Evolutionary conservation across 2,797 vertebrate species (phyloP), one percentile per base, ranked within the genome.

Genomic region (Schizothorax lantsangensis): DNA sequence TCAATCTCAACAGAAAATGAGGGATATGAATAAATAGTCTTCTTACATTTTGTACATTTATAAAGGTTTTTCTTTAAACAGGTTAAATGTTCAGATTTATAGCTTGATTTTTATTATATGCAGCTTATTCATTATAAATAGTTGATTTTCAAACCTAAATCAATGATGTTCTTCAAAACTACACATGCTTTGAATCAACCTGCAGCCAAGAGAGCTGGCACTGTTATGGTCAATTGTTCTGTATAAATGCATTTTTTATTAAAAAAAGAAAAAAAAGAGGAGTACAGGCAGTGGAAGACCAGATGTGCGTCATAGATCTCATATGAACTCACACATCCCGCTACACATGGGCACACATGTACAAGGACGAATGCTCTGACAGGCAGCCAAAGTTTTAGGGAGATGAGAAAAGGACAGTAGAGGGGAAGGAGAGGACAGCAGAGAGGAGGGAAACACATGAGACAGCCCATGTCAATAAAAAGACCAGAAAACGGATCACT

Each of bases 351-450:
- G 40, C 81, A 86, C 83, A 83, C 71, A 79, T 85, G 84, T 86
- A 78, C 73, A 86, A 82, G 84, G 86, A 88, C 77, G 79, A 84
- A 85, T 62, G 86, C 66, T 82, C 79, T 84, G 88, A 89, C 86
- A 86, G 75, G 47, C 79, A 57, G 49, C 83, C 80, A 80, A 72
- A 83, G 88, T 81, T 80, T 36, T 49, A 62, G 30, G 77, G 47
- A 21, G 77, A 47, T 54, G 38, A 45, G 21, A 19, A 81, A 66
- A 85, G 52, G 40, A 74, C 54, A 52, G 26, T 49, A 19, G 69
- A 47, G 52, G 23, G 8, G 40, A 17, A 72, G 62, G 43, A 85
- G 45, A 79, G 36, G 52, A 72, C 43, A 78, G 66, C 47, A 68
- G 36, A 88, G 74, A 87, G n/a, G 43, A 79, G 62, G 80, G 30